Base-by-base conservation (phyloP, 2,888 invertebrate genomes). In the Micropterix aruncella region DNA sequence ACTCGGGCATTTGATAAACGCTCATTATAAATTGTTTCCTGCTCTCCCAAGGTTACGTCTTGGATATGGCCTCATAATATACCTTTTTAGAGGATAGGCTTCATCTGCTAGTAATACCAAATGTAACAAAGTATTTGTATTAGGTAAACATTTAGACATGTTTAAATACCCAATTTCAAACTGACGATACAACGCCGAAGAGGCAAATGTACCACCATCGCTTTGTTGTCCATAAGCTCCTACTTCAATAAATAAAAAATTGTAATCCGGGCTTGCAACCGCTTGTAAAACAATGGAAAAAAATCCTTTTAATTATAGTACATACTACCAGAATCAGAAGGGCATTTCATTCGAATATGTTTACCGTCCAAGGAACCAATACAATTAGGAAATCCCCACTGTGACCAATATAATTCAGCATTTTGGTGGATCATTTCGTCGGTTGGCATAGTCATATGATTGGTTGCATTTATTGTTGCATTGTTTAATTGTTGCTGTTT, bases 201-300 rank as follows among this genome's bases (percentile, higher is more conserved):
- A 41, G 41, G 38, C 37, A 14, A 43, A 43, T 38, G 43, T 43
- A 43, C 37, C 43, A 43, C 43, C 43, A 43, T 43, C 43, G 38
- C 43, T 43, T 43, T 37, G 43, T 37, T 43, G 37, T 43, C 43
- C 37, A 43, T 43, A 43, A 43, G 38, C 43, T 37, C 43, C 43
- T 43, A 37, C 37, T 43, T 43, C 17, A 43, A 43, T 43, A 43
- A 43, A 36, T 27, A 27, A 42, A 42, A 36, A n/a, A n/a, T n/a
- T n/a, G 36, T 42, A 16, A 40, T 40, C 40, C 18, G 40, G 40
- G 40, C 40, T 40, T 40, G 40, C 40, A 40, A 40, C 40, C 18
- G 40, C 40, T 40, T 16, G 40, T 40, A 40, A 40, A 40, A 40
- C 16, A 18, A 40, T 40, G 40, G 40, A 36, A 36, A 36, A 36